Percentiles rank a stretch among this genome's conserved stretches.
Conservation (phyloP, 2,797 vertebrate genomes). For the Falco peregrinus region DNA sequence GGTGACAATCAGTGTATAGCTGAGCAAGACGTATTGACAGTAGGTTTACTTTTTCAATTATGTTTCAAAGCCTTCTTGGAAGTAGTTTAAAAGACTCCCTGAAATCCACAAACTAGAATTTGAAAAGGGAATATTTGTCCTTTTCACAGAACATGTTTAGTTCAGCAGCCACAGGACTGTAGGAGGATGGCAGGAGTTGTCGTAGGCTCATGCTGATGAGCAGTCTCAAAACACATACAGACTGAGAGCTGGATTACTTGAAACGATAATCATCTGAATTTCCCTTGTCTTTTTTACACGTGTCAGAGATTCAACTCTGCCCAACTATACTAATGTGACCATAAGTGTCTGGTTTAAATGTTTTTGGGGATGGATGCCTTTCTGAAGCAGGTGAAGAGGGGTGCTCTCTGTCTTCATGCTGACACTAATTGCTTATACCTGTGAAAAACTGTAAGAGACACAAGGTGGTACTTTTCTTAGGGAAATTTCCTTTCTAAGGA, state of each 20-base stretch:
- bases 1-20: neutral
- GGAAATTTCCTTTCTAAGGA: constrained; percentile 74
- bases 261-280: neutral
- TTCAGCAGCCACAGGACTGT: neutral
- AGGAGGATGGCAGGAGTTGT: neutral
- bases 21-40: neutral
- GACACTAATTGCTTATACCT: neutral
- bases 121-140: neutral
- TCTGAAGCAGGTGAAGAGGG: neutral
- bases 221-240: neutral
- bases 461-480: constrained; percentile 3
- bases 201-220: neutral
- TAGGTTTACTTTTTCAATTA: neutral
- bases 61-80: neutral
- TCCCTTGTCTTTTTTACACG: neutral
- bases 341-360: neutral
- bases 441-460: neutral
- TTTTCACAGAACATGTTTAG: neutral
- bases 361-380: neutral
- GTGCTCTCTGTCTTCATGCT: neutral
- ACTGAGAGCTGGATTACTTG: neutral
- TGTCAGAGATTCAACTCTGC: neutral
- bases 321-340: neutral
- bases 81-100: neutral
- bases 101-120: neutral